phyloP scores from a whole-genome alignment of 2,888 invertebrate genomes.

The Argyra leucocephala region DNA sequence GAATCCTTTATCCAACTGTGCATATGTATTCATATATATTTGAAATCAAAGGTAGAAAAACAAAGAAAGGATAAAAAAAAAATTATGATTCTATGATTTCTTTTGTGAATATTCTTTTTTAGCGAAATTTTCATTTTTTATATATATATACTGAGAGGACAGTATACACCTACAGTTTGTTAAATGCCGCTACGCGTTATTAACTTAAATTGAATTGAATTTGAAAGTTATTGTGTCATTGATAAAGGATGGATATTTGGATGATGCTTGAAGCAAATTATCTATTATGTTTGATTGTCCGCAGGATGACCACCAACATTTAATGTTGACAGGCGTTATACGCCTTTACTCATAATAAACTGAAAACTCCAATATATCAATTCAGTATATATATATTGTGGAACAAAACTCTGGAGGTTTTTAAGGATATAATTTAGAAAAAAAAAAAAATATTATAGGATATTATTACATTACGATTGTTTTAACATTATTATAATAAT shows the following conservation, averaged over 20 bases:
- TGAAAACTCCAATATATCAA: constrained; percentile 29
- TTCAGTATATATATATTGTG: too few relatives aligned
- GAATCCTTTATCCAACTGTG: neutral
- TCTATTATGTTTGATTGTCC: too few relatives aligned
- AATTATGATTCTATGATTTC: neutral
- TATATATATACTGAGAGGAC: neutral
- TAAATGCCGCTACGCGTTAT: neutral
- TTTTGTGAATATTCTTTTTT: neutral
- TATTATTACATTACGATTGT: too few relatives aligned
- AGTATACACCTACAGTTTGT: constrained; percentile 2
- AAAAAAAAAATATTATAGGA: too few relatives aligned
- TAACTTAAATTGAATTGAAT: neutral
- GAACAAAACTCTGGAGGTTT: too few relatives aligned
- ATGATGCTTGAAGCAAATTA: too few relatives aligned
- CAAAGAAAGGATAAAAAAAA: neutral
- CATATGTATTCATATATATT: neutral
- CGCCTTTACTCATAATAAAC: constrained; percentile 42
- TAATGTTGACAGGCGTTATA: constrained; percentile 44
- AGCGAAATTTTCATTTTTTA: neutral
- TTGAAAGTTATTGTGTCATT: too few relatives aligned
- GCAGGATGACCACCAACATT: constrained; percentile 39
- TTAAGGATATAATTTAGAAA: too few relatives aligned
- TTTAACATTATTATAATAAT: neutral
- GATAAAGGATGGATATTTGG: too few relatives aligned
- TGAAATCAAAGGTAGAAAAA: neutral